These are phyloP conservation scores for Lingula anatina DNA, from an alignment of 2,888 invertebrate genomes.

Conservation along the genomic window DNA sequence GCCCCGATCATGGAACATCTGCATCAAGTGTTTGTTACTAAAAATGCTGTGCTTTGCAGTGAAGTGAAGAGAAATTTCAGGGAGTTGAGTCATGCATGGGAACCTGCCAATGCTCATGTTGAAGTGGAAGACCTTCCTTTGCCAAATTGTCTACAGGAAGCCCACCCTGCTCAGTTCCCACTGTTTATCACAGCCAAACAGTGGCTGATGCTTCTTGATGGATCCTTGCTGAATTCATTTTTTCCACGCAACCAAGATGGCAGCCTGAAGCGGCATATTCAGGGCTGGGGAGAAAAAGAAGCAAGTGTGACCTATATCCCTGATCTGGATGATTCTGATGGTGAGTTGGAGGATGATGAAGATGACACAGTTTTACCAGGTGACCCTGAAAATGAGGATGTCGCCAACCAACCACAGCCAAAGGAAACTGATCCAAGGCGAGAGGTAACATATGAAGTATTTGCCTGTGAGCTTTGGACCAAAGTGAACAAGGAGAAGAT, in stretches of 20 bases:
- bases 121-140: slow-evolving; percentile 2
- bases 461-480: slow-evolving; percentile 34
- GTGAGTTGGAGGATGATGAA: slow-evolving; percentile 1
- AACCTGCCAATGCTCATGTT: background rate
- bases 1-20: slow-evolving; percentile 1
- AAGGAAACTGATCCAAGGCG: slow-evolving; percentile 22
- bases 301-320: slow-evolving; percentile 14
- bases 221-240: slow-evolving; percentile 5
- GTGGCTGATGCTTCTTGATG: slow-evolving; percentile 11
- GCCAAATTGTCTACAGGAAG: slow-evolving; percentile 1
- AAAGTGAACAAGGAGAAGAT: slow-evolving; percentile 9
- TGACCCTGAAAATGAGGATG: background rate
- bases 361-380: background rate
- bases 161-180: slow-evolving; percentile 4
- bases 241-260: slow-evolving; percentile 1
- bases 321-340: slow-evolving; percentile 9
- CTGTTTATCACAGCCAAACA: slow-evolving; percentile 10
- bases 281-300: slow-evolving; percentile 16
- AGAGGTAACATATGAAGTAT: slow-evolving; percentile 36
- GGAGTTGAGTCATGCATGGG: slow-evolving; percentile 7
- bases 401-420: too few species aligned
- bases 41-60: slow-evolving; percentile 13
- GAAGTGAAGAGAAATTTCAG: slow-evolving; percentile 15
- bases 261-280: slow-evolving; percentile 6
- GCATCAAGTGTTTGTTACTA: slow-evolving; percentile 14